Percentiles rank a stretch among this genome's conserved stretches.
Conservation (phyloP, 2,797 vertebrate genomes). For the Sylvilagus floridanus region DNA sequence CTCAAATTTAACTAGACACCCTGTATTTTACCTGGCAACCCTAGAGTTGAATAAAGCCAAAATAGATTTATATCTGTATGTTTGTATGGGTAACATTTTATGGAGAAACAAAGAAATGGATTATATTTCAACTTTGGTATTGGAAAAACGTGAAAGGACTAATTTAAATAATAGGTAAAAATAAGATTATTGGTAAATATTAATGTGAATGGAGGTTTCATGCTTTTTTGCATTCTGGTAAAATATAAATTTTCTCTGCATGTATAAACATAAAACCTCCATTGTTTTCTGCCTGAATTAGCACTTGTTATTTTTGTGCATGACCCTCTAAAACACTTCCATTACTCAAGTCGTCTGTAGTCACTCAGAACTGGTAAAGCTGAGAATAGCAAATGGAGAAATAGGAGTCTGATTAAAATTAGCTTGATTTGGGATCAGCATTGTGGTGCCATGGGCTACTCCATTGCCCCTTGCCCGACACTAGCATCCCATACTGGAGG, state of each 20-base stretch:
- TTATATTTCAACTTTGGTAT: slow-evolving; percentile 60
- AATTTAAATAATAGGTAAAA: slow-evolving; percentile 67
- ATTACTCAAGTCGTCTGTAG: slow-evolving; percentile 59
- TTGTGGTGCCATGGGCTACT: too few relatives aligned
- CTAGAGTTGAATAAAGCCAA: slow-evolving; percentile 49
- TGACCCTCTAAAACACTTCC: slow-evolving; percentile 64
- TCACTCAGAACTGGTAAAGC: slow-evolving; percentile 68
- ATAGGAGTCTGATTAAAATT: slow-evolving; percentile 44
- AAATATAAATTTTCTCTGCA: slow-evolving; percentile 60
- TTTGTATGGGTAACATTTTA: slow-evolving; percentile 63
- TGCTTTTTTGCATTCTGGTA: slow-evolving; percentile 42
- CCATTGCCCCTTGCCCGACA: too few relatives aligned
- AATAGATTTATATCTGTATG: slow-evolving; percentile 30
- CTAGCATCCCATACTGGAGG: too few relatives aligned
- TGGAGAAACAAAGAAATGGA: slow-evolving; percentile 46
- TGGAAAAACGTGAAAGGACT: slow-evolving; percentile 24
- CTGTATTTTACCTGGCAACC: slow-evolving; percentile 58
- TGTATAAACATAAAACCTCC: slow-evolving; percentile 65
- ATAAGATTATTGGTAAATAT: slow-evolving; percentile 57
- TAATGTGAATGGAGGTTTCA: neutral
- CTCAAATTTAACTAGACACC: neutral
- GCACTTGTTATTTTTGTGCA: slow-evolving; percentile 68
- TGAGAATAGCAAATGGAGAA: slow-evolving; percentile 47
- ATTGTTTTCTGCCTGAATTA: slow-evolving; percentile 76
- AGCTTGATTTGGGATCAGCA: neutral